Evolutionary conservation across 1,140 invertebrate species (phyloP), one percentile per base, ranked within the genome.

Genomic region (Philopotamus ludificatus): DNA sequence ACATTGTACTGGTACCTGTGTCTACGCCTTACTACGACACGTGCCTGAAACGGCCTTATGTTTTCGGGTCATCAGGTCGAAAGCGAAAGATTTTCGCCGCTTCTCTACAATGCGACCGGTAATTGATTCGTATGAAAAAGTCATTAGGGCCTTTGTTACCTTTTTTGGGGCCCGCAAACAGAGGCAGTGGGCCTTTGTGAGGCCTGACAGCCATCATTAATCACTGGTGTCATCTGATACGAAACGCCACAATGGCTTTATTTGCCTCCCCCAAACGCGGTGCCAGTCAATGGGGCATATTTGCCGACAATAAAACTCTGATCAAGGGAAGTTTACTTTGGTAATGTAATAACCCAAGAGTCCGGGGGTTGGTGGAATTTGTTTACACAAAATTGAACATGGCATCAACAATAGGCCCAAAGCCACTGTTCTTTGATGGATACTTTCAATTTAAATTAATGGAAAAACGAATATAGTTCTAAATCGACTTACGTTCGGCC

Each of bases 281-380:
- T 58, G 34, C 15, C 26, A 21, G 45, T 62, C 45, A 62, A 62
- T 62, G 20, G 49, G 23, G 28, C 26, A 28, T 62, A 51, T 62
- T 51, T 62, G 45, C 59, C 59, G 20, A 62, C 59, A 62, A 62
- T 62, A 25, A 62, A 50, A 50, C 39, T 51, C 47, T 20, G 28
- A 62, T 50, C 23, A 44, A 62, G 15, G 28, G 18, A n/a, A 51
- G 26, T 49, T 62, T 49, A 50, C 59, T 42, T 61, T 61, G 18
- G 47, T 58, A 20, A 50, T 22, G 20, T 51, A 25, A 51, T 51
- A 34, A 34, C 28, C 28, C 28, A 34, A n/a, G 4, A 34, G 4
- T 34, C 15, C 21, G 34, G 41, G 53, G 53, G 53, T 55, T 41
- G 23, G 12, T 18, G 23, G 20, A 39, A 39, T 28, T 28, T 42